Evolutionary conservation across 2,797 vertebrate species (phyloP).

Genomic region (Periparus ater): DNA sequence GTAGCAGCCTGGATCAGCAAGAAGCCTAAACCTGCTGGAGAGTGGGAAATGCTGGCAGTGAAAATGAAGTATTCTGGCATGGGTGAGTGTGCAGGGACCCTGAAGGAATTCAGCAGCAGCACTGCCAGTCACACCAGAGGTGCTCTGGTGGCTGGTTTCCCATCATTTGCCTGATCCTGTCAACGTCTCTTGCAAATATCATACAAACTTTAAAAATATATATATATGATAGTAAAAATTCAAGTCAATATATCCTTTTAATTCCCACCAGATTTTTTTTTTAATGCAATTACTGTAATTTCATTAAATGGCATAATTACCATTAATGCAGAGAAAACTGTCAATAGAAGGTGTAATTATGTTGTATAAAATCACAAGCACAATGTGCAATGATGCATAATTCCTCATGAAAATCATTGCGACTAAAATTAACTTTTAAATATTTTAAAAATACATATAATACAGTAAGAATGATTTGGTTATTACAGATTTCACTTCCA

Average conservation of each 20-base stretch:
- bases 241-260: constrained; percentile 67
- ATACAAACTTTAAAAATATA: background rate
- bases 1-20: constrained; percentile 32
- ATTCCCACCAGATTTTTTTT: constrained; percentile 71
- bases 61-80: constrained; percentile 30
- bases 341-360: constrained; percentile 80
- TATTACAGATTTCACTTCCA: background rate
- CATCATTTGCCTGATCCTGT: background rate
- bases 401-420: constrained; percentile 61
- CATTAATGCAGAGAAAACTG: constrained; percentile 76
- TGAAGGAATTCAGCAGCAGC: constrained; percentile 29
- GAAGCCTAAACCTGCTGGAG: constrained; percentile 5
- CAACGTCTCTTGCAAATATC: constrained; percentile 13
- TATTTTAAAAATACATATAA: constrained; percentile 60
- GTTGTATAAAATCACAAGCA: constrained; percentile 73
- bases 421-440: constrained; percentile 67
- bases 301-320: constrained; percentile 80
- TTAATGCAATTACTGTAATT: constrained; percentile 80
- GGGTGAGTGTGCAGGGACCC: constrained; percentile 30
- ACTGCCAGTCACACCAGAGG: background rate
- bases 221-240: constrained; percentile 5
- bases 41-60: constrained; percentile 9
- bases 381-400: constrained; percentile 72
- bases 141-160: background rate
- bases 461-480: constrained; percentile 26